Conservation (phyloP, 2,113 vertebrate genomes). For the Archocentrus centrarchus region DNA sequence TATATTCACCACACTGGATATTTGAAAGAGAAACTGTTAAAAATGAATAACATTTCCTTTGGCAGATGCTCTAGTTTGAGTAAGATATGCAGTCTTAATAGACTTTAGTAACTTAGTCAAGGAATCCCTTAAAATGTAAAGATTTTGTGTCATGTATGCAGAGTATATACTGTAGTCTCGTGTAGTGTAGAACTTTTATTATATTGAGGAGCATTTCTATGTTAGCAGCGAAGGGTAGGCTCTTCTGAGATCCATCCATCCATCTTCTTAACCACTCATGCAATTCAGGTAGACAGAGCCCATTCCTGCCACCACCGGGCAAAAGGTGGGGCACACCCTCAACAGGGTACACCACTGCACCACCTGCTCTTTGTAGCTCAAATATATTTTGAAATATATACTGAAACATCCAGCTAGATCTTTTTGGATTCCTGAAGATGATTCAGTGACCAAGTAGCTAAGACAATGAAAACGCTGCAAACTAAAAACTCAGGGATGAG, state of each 20-base stretch:
- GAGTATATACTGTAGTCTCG: background rate
- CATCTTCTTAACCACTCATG: background rate
- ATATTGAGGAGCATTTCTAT: background rate
- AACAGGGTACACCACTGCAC: too few relatives aligned
- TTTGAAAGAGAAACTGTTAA: constrained; percentile 41
- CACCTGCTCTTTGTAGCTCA: background rate
- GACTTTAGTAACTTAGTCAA: background rate
- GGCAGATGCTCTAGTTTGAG: constrained; percentile 32
- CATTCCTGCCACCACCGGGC: accelerated
- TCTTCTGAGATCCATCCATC: background rate
- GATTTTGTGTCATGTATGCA: background rate
- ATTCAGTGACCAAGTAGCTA: background rate
- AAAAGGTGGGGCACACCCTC: accelerated
- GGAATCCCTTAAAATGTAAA: background rate
- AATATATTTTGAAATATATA: background rate
- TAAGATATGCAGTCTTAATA: constrained; percentile 10
- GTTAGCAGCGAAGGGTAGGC: accelerated
- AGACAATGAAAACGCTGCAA: background rate
- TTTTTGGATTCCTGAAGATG: background rate
- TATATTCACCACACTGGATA: constrained; percentile 47
- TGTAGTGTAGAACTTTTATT: background rate
- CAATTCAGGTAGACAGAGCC: background rate
- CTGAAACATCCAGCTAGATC: background rate
- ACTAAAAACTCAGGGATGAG: background rate
- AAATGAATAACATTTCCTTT: constrained; percentile 48